Base-by-base conservation (phyloP, 2,113 vertebrate species). In the Menura novaehollandiae region DNA sequence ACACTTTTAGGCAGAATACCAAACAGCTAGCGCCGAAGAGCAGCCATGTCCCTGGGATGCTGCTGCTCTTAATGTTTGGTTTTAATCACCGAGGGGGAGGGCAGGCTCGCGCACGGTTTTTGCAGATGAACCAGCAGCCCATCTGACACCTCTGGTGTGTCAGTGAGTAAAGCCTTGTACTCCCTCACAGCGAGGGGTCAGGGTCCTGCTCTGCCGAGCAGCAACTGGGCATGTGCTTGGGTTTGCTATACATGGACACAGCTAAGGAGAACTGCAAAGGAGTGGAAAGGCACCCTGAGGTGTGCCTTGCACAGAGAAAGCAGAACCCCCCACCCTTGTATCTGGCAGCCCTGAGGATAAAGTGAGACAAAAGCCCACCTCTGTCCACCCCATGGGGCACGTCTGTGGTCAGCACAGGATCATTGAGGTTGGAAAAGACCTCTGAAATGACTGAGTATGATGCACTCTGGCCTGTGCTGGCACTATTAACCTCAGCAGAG, bases 171-270 rank as follows among this genome's bases (percentile, higher is more conserved):
- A 89, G 41, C 28, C 13, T 9, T 7, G 9, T 20, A 4, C 11
- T 30, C 52, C 39, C 6, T 67, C 17, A 4, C 6, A 46, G 27
- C 0, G 8, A 91, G 33, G 33, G 56, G 20, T 53, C 32, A 14
- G 47, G 39, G 78, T 37, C 32, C 46, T 66, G 74, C 53, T 76
- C 69, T 6, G 9, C 35, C 0, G 0, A 75, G 58, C 20, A 56
- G 52, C 7, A 3, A 0, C 35, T 24, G 46, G 32, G 16, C 35
- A 6, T 1, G 2, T 7, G 41, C 17, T 20, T 73, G 41, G 14
- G n/a, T 62, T 85, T 92, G 23, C 19, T 39, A 0, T 8, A 7
- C 8, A 4, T 2, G 20, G 62, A 43, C 49, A 56, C 37, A 49
- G 81, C 1, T 3, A 41, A 56, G 35, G 81, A 87, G 69, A 85